Conservation (phyloP, 2,113 vertebrate genomes). For the Capreolus pygargus region DNA sequence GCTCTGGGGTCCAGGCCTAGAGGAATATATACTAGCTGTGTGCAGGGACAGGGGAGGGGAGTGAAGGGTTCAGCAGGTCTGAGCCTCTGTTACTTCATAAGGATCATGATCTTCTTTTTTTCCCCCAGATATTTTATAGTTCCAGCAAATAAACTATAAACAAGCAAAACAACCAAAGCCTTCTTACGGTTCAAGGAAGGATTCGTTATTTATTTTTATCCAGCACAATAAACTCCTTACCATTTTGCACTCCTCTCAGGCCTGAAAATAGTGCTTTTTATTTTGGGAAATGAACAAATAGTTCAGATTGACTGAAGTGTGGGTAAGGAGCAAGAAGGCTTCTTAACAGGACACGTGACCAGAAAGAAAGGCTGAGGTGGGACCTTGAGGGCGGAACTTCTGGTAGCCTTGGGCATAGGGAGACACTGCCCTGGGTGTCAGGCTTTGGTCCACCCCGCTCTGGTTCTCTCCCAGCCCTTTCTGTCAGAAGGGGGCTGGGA, state of each 20-base stretch:
- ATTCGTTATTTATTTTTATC: neutral
- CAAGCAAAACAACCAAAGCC: neutral
- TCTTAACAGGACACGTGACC: neutral
- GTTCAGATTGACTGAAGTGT: neutral
- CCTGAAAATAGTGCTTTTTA: neutral
- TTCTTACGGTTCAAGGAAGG: neutral
- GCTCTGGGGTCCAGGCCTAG: neutral
- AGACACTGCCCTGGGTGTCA: neutral
- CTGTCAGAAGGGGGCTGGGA: neutral
- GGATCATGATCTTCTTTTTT: neutral
- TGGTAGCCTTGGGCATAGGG: neutral
- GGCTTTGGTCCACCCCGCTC: neutral
- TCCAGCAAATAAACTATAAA: neutral
- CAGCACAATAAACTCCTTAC: neutral
- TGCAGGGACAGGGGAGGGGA: neutral
- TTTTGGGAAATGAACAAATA: neutral
- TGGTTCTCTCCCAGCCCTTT: neutral
- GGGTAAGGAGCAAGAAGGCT: neutral
- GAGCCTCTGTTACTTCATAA: neutral
- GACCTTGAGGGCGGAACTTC: accelerated
- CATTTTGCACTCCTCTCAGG: neutral
- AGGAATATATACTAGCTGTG: neutral
- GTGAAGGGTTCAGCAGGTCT: neutral
- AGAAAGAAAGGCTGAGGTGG: neutral
- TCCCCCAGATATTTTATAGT: neutral